phyloP scores from a whole-genome alignment of 2,797 vertebrate species.

The Sebastes hubbsi region DNA sequence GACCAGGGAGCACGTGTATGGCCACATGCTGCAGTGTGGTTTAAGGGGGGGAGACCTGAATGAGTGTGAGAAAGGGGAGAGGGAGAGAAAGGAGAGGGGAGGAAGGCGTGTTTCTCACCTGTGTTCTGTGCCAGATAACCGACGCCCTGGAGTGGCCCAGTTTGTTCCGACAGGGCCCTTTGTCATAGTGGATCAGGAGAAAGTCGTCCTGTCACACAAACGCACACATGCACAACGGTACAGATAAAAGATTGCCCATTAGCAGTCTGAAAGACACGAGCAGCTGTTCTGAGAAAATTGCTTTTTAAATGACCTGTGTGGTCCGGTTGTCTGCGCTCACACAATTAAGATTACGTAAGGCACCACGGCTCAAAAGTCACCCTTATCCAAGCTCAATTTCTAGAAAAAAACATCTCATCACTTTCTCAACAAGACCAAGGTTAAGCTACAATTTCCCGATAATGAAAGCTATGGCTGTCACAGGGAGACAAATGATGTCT shows the following conservation, averaged over 20 bases:
- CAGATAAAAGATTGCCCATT: constrained; percentile 45
- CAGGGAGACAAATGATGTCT: constrained; percentile 17
- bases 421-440: constrained; percentile 17
- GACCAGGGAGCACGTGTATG: constrained; percentile 42
- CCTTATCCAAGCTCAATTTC: constrained; percentile 1
- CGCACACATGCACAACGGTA: constrained; percentile 9
- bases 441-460: constrained; percentile 28
- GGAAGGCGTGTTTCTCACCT: constrained; percentile 82
- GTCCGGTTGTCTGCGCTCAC: not conserved
- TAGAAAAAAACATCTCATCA: not conserved
- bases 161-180: constrained; percentile 98
- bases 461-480: constrained; percentile 13
- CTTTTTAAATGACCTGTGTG: constrained; percentile 47
- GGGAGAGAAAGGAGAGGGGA: not conserved
- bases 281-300: constrained; percentile 42
- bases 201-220: constrained; percentile 91
- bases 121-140: constrained; percentile 99
- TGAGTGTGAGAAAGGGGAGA: not conserved
- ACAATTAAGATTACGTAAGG: constrained; percentile 53
- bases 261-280: constrained; percentile 23
- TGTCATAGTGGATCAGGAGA: constrained; percentile 98
- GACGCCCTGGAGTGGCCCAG: constrained; percentile 98
- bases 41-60: not conserved
- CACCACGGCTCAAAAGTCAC: not conserved
- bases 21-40: constrained; percentile 47